Evolutionary conservation across 1,140 invertebrate species (phyloP).

Genomic region (Formica selysi): DNA sequence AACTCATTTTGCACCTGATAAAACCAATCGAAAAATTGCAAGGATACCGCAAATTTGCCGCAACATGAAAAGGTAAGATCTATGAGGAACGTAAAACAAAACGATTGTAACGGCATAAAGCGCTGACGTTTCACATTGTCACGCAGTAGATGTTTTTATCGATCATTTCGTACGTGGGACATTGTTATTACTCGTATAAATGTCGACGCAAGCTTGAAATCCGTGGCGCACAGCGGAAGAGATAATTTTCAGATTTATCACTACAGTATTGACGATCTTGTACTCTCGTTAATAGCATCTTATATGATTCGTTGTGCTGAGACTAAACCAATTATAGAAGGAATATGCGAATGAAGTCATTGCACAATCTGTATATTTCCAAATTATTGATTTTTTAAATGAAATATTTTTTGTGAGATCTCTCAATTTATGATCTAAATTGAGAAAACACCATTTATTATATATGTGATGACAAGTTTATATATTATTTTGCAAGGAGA

Average conservation of each 20-base stretch:
- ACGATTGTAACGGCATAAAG: conserved; percentile 76
- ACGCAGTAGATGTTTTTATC: conserved; percentile 71
- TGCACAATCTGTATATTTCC: not conserved
- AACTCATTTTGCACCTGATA: not conserved
- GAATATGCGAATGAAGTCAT: not conserved
- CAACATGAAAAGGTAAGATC: conserved; percentile 64
- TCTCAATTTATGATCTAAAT: not conserved
- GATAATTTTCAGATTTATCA: conserved; percentile 68
- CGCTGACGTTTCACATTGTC: conserved; percentile 79
- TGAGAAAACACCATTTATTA: not conserved
- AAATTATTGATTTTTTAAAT: conserved; percentile 27
- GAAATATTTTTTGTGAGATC: not conserved
- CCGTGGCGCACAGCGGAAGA: not conserved
- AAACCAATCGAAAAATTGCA: not conserved
- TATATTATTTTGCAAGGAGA: not conserved
- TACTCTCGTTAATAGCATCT: conserved; percentile 13
- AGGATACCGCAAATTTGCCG: conserved; percentile 8
- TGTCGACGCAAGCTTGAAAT: conserved; percentile 68
- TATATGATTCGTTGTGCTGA: not conserved
- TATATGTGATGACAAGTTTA: not conserved
- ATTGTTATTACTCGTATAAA: conserved; percentile 74
- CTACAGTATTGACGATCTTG: not conserved
- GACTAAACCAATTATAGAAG: not conserved
- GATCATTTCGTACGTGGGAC: conserved; percentile 73
- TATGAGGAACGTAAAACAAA: conserved; percentile 73